Evolutionary conservation across 2,888 invertebrate genomes (phyloP).

Genomic region (Bombyx huttoni): DNA sequence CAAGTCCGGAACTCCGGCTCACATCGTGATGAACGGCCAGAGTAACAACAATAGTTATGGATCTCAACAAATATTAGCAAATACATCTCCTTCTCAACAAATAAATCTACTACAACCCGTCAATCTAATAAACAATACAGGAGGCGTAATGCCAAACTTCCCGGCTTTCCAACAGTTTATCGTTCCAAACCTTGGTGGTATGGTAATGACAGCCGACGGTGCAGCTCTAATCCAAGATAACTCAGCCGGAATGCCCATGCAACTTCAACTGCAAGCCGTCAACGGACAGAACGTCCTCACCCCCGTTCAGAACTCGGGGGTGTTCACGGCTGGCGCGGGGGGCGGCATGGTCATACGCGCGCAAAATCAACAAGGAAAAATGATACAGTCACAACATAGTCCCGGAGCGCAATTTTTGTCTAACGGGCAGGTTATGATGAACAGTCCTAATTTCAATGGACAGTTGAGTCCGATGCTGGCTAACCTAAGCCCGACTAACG

Average conservation of each 20-base stretch:
- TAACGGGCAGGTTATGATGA: constrained; percentile 82
- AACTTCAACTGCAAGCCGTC: constrained; percentile 84
- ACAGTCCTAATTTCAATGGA: constrained; percentile 79
- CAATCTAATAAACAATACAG: constrained; percentile 80
- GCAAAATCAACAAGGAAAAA: constrained; percentile 80
- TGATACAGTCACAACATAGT: constrained; percentile 77
- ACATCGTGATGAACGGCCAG: constrained; percentile 85
- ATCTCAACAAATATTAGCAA: constrained; percentile 78
- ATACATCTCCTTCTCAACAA: constrained; percentile 71
- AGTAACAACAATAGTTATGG: constrained; percentile 73
- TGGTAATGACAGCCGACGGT: constrained; percentile 87
- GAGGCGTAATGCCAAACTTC: constrained; percentile 81
- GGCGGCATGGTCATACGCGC: constrained; percentile 87
- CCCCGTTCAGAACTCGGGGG: constrained; percentile 76
- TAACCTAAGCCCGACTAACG: constrained; percentile 79
- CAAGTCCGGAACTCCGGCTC: constrained; percentile 80
- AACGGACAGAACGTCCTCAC: constrained; percentile 83
- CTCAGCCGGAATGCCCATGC: constrained; percentile 77
- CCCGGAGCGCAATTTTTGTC: constrained; percentile 81
- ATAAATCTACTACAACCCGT: constrained; percentile 86
- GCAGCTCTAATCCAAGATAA: constrained; percentile 83
- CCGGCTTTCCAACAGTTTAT: constrained; percentile 87
- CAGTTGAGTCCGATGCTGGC: constrained; percentile 85
- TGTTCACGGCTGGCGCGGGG: constrained; percentile 76
- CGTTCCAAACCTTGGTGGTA: constrained; percentile 84